phyloP scores from a whole-genome alignment of 2,113 vertebrate species.

The Malurus elegans region DNA sequence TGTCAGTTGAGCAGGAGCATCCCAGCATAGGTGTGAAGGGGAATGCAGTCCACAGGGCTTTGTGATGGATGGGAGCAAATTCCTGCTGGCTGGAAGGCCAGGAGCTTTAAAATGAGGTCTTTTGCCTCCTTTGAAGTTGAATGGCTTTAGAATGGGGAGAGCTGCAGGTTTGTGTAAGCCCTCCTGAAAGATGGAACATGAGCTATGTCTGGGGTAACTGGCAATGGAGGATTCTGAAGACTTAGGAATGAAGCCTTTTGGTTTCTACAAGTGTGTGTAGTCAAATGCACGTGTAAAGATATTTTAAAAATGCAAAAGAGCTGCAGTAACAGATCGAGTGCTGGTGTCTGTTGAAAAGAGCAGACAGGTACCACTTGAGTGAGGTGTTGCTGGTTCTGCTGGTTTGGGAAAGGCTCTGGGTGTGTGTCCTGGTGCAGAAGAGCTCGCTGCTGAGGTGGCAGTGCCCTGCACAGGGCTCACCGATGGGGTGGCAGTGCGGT shows the following conservation, averaged over 20 bases:
- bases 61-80: not conserved
- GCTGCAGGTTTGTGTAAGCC: not conserved
- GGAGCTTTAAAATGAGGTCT: not conserved
- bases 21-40: not conserved
- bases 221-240: not conserved
- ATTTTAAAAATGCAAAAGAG: not conserved
- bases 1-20: not conserved
- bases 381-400: not conserved
- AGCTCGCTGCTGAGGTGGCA: not conserved
- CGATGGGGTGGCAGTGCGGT: not conserved
- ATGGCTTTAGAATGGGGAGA: not conserved
- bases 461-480: accelerated
- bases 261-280: accelerated
- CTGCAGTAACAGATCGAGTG: accelerated
- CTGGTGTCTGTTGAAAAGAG: not conserved
- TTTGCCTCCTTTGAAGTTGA: not conserved
- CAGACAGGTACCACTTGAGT: not conserved
- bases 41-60: not conserved
- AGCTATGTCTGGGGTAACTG: not conserved
- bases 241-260: not conserved
- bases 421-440: not conserved
- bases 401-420: not conserved
- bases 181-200: accelerated
- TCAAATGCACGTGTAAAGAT: not conserved
- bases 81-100: not conserved